Evolutionary conservation across 2,113 vertebrate genomes (phyloP).

Genomic region (Myrmecophaga tridactyla): DNA sequence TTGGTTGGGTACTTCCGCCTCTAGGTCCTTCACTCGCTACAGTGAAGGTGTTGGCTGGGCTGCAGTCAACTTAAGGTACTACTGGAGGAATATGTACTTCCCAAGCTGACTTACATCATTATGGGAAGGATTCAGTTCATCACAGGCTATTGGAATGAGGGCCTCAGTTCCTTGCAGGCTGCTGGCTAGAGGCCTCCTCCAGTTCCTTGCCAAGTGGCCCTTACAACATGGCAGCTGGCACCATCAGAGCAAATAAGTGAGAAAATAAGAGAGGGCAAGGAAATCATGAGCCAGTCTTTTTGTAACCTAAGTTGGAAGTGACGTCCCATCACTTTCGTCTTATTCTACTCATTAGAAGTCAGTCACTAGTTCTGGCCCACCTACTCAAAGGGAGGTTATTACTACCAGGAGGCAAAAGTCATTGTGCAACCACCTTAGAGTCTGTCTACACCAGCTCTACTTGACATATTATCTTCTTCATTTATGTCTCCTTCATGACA

Average conservation of each 20-base stretch:
- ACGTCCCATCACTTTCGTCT: background rate
- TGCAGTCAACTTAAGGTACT: no score
- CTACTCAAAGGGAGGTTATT: background rate
- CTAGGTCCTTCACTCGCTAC: no score
- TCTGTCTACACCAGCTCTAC: background rate
- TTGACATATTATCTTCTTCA: background rate
- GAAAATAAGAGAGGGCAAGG: background rate
- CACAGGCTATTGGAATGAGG: background rate
- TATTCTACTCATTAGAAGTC: background rate
- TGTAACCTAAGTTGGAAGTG: background rate
- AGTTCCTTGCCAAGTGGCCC: background rate
- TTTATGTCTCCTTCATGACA: background rate
- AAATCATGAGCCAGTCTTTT: background rate
- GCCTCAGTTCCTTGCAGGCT: background rate
- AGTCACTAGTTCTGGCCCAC: background rate
- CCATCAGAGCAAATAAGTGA: background rate
- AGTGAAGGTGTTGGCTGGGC: no score
- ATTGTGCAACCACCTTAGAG: background rate
- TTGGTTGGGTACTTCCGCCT: background rate
- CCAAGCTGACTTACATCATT: background rate
- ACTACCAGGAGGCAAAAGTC: background rate
- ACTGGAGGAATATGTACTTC: background rate
- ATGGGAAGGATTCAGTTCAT: background rate
- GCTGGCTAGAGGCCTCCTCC: background rate
- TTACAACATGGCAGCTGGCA: background rate